Conservation (phyloP, 2,797 vertebrate species). For the Lepidocolaptes lacrymiger region DNA sequence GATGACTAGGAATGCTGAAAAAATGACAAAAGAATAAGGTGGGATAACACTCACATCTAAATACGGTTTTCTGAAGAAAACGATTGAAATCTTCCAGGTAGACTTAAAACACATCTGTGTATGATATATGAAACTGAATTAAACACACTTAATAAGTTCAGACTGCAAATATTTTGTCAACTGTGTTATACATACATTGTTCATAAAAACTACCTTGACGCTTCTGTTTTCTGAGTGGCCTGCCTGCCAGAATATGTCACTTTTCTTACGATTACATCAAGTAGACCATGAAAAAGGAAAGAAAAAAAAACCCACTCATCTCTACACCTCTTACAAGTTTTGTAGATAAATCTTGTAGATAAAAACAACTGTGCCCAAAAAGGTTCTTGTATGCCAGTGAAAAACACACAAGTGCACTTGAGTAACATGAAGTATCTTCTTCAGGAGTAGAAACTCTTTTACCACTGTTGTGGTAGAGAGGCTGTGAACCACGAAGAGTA, state of each 20-base stretch:
- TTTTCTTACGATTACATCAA: not conserved
- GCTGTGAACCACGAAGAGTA: not conserved
- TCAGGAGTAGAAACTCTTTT: not conserved
- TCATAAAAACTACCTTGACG: not conserved
- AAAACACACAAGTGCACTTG: fast-evolving
- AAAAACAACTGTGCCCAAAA: not conserved
- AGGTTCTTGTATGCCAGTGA: not conserved
- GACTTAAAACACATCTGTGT: not conserved
- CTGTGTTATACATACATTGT: not conserved
- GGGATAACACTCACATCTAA: not conserved
- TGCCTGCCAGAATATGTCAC: not conserved
- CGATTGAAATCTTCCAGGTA: not conserved
- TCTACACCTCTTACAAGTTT: not conserved
- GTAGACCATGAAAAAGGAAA: not conserved
- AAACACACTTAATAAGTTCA: not conserved
- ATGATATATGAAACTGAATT: not conserved
- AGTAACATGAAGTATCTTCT: not conserved
- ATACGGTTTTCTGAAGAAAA: not conserved
- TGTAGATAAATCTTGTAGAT: not conserved
- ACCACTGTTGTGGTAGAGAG: not conserved
- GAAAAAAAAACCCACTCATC: fast-evolving
- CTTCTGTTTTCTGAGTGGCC: not conserved
- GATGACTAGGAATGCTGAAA: not conserved
- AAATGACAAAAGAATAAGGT: not conserved
- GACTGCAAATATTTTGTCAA: not conserved